A percentile compares a stretch with the other conserved stretches of the same genome.
Conservation (phyloP, 2,113 vertebrate species). For the Ploceus nigricollis region DNA sequence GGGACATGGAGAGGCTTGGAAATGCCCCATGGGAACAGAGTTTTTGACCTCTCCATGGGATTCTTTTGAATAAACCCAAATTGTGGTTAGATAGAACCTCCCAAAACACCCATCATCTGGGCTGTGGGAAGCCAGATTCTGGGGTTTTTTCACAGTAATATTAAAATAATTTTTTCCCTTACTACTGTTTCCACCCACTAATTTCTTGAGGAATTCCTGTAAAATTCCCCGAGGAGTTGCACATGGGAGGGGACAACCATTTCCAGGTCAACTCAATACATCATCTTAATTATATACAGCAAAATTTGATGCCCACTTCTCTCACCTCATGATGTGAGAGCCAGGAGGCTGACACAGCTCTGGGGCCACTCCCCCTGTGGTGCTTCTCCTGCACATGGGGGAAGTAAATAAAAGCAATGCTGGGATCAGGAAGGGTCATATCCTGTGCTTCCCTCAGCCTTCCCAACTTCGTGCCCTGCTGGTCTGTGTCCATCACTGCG, state of each 20-base stretch:
- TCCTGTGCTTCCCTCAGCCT: not conserved
- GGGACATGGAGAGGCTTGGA: not conserved
- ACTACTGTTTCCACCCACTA: not conserved
- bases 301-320: not conserved
- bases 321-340: accelerated
- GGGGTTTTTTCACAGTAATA: not conserved
- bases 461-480: not conserved
- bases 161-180: accelerated
- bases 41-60: not conserved
- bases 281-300: not conserved
- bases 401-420: not conserved
- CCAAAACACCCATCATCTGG: not conserved
- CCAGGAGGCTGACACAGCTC: accelerated
- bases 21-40: accelerated
- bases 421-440: not conserved
- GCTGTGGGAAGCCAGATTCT: not conserved
- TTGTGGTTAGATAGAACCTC: not conserved
- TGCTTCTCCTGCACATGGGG: not conserved
- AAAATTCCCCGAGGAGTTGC: not conserved
- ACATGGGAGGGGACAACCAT: not conserved
- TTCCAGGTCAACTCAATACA: not conserved
- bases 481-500: not conserved
- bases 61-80: not conserved
- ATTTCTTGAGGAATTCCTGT: not conserved
- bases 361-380: not conserved